These are phyloP conservation scores for Erythrocercus mccallii DNA, from an alignment of 2,113 vertebrate genomes.

Conservation along the genomic window DNA sequence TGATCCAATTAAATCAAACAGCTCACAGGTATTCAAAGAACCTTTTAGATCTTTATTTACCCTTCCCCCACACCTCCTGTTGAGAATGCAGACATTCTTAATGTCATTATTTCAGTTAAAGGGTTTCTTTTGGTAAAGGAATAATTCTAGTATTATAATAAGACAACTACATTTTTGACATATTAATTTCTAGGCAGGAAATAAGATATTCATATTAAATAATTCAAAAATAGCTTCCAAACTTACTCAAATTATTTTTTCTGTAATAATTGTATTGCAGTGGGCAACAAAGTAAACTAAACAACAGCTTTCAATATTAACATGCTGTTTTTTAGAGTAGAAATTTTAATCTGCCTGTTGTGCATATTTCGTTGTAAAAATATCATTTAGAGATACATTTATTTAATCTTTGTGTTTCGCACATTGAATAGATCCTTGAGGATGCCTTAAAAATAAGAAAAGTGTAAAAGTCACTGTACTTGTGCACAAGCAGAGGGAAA, in stretches of 20 bases:
- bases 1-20: not conserved
- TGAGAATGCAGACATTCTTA: not conserved
- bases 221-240: not conserved
- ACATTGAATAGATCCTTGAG: not conserved
- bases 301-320: not conserved
- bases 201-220: not conserved
- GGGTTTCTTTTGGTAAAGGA: not conserved
- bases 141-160: not conserved
- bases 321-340: rapidly evolving
- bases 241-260: not conserved
- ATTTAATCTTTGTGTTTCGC: not conserved
- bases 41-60: not conserved
- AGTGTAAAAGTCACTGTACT: not conserved
- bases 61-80: rapidly evolving
- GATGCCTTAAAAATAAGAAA: not conserved
- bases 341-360: not conserved
- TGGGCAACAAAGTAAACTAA: not conserved
- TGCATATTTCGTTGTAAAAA: not conserved
- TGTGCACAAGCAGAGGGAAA: not conserved
- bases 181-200: not conserved
- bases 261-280: not conserved
- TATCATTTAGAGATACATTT: not conserved
- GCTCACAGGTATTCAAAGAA: not conserved
- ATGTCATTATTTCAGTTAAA: not conserved
- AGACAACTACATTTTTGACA: rapidly evolving